Base-by-base conservation (phyloP, 2,888 invertebrate species). In the Sycophila texana region DNA sequence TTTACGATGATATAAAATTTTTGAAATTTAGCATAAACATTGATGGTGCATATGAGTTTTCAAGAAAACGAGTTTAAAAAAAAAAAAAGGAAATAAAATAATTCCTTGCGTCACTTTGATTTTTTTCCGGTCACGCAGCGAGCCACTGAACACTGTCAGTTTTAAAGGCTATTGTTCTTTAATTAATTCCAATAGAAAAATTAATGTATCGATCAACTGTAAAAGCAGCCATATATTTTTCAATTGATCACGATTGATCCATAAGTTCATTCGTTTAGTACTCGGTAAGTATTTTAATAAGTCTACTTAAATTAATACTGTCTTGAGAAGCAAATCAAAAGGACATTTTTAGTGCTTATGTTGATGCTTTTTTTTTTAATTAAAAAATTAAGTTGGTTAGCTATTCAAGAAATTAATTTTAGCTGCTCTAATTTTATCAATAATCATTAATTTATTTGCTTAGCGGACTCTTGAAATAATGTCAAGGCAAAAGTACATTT, bases 121-220 rank as follows among this genome's bases (percentile, higher is more conserved):
- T 68, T 67, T 67, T 68, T 68, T 68, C 68, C 68, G 30, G 68
- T 68, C 68, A 68, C 58, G 58, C 58, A 22, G 47, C 22, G 12
- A 71, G 47, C 60, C 58, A 60, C 47, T 49, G 60, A 58, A 66
- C 26, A 20, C 16, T 68, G 47, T 55, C 51, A 63, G 68, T 76
- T 61, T 39, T 2, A 20, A 16, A 16, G 22, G 30, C 30, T 58
- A 72, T 72, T 72, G 53, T 47, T 65, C 70, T 70, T 18, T 72
- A 77, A 77, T 77, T 77, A 77, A 66, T 66, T 58, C 72, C 66
- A 77, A 77, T 72, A 60, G 47, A 71, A 76, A 70, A 65, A 66
- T 74, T 74, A 74, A 71, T 79, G 18, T 58, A 73, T 77, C 55
- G 55, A 73, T 67, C 18, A 53, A 67, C 60, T 20, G n/a, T 57